Evolutionary conservation across 2,113 vertebrate species (phyloP), one percentile per base, ranked within the genome.

Genomic region (Lepisosteus osseus): DNA sequence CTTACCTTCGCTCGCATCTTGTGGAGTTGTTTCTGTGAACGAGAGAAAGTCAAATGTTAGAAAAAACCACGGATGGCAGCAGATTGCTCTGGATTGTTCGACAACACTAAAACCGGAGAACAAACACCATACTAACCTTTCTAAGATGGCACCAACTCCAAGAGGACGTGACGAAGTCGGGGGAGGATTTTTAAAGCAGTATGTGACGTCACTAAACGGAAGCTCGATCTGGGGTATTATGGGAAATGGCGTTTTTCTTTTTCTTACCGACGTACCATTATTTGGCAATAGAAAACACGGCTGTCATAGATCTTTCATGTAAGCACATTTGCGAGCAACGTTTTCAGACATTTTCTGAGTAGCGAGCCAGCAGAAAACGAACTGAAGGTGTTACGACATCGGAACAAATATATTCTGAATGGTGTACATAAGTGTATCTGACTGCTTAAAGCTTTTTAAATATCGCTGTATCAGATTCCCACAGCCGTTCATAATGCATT

Each of bases 1-100:
- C 93, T 83, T 81, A 97, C 95, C 94, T 97, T 97, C 40, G 95
- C 95, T 87, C 95, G 93, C 95, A 97, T 96, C 76, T 81, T 71
- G 86, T 79, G 51, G 71, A 84, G 78, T 68, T 12, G 3, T 62
- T 7, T 73, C 93, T 93, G 84, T 11, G 69, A 83, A 67, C 0
- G 90, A 64, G 86, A 12, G 54, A 76, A 43, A n/a, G 67, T 42
- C 8, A 70, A 56, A 1, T 4, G 54, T 74, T 71, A 80, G 3
- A 0, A 7, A 8, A 9, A 40, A 4, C 15, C 9, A 3, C 64
- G 61, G 89, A 91, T 90, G 85, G 14, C 3, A 0, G 1, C 44
- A 0, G 89, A 90, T 90, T 81, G 2, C 51, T 5, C 62, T 44
- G 85, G 94, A 95, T 95, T 79, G 8, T 4, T 9, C 68, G 4